A percentile compares a stretch with the other conserved stretches of the same genome.
phyloP scores from a whole-genome alignment of 2,113 vertebrate species.

The Saguinus midas region DNA sequence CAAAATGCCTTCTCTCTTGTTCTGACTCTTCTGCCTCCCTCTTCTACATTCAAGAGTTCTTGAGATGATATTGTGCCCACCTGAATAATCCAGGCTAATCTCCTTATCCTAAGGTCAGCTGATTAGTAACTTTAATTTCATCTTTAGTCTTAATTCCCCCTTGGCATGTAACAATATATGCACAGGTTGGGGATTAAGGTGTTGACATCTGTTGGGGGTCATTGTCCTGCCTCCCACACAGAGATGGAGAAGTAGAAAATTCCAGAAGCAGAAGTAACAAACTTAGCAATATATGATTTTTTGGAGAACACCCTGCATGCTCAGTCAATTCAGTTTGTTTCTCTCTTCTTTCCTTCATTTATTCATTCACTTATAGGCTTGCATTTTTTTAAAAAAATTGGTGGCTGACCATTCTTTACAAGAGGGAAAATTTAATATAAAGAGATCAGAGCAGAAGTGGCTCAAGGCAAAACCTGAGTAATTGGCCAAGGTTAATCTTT shows the following conservation, averaged over 20 bases:
- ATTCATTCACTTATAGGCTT: neutral
- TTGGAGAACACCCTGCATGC: neutral
- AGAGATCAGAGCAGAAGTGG: neutral
- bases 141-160: neutral
- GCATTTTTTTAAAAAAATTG: neutral
- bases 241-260: neutral
- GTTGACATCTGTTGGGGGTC: neutral
- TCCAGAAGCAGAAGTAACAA: neutral
- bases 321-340: neutral
- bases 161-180: neutral
- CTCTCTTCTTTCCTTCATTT: neutral
- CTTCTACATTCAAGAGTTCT: neutral
- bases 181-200: neutral
- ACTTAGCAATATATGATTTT: neutral
- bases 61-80: neutral
- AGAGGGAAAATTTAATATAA: neutral
- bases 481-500: neutral
- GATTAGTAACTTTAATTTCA: neutral
- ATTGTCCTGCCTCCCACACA: neutral
- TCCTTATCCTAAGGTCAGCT: neutral
- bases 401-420: neutral
- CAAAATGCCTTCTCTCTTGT: neutral
- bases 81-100: neutral
- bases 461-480: neutral
- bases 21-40: neutral